A percentile compares a stretch with the other conserved stretches of the same genome.
Evolutionary conservation across 1,140 invertebrate species (phyloP).

Genomic region (Thereuonema tuberculata): DNA sequence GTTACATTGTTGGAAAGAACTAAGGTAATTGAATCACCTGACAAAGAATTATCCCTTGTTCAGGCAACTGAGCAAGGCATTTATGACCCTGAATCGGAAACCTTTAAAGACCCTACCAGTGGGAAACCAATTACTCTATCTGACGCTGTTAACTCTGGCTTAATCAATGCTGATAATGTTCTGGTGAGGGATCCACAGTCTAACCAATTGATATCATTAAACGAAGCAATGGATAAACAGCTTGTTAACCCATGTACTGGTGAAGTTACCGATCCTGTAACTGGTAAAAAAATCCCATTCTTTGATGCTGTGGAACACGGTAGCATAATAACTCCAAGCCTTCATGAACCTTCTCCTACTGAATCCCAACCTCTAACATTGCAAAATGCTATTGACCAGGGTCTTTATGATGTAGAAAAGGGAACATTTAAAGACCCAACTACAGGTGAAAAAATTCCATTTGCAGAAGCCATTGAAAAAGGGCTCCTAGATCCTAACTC

Average conservation of each 20-base stretch:
- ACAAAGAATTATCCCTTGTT: background rate
- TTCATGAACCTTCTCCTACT: background rate
- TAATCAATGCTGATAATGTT: conserved; percentile 58
- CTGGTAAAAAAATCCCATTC: conserved; percentile 62
- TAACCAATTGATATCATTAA: conserved; percentile 49
- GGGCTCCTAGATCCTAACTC: conserved; percentile 17
- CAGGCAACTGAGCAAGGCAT: conserved; percentile 49
- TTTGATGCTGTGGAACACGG: conserved; percentile 63
- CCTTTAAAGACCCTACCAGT: conserved; percentile 63
- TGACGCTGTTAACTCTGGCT: conserved; percentile 54
- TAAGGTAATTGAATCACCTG: background rate
- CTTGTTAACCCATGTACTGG: conserved; percentile 60
- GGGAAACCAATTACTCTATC: conserved; percentile 57
- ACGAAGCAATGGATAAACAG: conserved; percentile 54
- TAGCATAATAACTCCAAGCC: conserved; percentile 36
- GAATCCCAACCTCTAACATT: conserved; percentile 11
- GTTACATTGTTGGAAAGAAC: conserved; percentile 14
- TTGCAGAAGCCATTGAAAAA: conserved; percentile 14
- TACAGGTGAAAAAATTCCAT: background rate
- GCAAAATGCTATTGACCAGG: conserved; percentile 12
- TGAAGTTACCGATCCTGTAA: conserved; percentile 66
- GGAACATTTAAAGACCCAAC: background rate
- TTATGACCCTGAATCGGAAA: conserved; percentile 54
- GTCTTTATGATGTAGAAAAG: conserved; percentile 12
- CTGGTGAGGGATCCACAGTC: conserved; percentile 59